Evolutionary conservation across 2,797 vertebrate species (phyloP).

Genomic region (Megaceryle alcyon): DNA sequence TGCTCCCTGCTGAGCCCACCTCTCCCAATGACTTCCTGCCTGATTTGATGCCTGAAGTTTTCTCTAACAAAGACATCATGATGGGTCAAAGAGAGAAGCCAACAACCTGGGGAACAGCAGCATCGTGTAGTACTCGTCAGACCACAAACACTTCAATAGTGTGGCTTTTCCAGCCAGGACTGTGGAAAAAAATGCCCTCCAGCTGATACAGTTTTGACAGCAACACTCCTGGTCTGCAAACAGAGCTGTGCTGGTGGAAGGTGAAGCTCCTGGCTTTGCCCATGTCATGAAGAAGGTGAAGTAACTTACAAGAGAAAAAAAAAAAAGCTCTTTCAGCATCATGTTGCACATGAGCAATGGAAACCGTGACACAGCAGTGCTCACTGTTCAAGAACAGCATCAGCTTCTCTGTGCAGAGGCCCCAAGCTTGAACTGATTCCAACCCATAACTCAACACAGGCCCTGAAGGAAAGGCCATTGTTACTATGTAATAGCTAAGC

Average conservation of each 20-base stretch:
- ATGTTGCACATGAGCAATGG: background rate
- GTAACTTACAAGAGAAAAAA: background rate
- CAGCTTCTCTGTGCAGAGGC: background rate
- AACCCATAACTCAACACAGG: background rate
- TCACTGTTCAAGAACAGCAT: rapidly evolving
- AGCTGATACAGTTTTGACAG: rapidly evolving
- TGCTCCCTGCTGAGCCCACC: background rate
- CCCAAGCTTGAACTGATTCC: background rate
- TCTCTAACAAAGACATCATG: background rate
- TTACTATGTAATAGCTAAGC: background rate
- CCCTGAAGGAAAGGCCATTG: background rate
- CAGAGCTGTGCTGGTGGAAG: background rate
- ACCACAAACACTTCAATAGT: background rate
- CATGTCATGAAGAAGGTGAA: background rate
- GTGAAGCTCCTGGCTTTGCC: background rate
- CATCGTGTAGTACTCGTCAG: background rate
- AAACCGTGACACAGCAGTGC: background rate
- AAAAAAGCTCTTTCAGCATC: background rate
- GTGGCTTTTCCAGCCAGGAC: background rate
- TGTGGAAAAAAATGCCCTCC: background rate
- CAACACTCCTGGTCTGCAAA: background rate
- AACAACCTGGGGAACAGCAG: background rate
- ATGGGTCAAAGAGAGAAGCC: background rate
- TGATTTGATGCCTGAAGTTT: background rate
- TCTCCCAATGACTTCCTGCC: background rate